phyloP scores from a whole-genome alignment of 2,888 invertebrate genomes.

The Elegia similella region DNA sequence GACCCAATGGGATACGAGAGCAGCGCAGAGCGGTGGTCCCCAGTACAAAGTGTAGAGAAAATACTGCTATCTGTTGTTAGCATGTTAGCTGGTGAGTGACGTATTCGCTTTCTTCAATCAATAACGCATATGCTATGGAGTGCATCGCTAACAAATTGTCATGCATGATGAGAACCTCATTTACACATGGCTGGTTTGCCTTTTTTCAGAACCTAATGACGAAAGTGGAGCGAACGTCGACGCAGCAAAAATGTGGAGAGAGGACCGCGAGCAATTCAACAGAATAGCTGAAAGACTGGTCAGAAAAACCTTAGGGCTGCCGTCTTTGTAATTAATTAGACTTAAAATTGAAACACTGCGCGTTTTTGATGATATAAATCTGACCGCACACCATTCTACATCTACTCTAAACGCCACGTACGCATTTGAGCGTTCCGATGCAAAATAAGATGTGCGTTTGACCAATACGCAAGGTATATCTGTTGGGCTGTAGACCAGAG shows the following conservation, averaged over 20 bases:
- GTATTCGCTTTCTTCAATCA: neutral
- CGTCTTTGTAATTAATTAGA: slow-evolving; percentile 41
- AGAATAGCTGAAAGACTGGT: slow-evolving; percentile 95
- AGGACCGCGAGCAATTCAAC: slow-evolving; percentile 96
- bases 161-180: too few species aligned
- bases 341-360: neutral
- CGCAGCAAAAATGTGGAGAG: slow-evolving; percentile 99
- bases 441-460: too few species aligned
- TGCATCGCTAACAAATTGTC: too few species aligned
- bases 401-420: too few species aligned
- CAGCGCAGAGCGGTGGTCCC: slow-evolving; percentile 99
- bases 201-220: slow-evolving; percentile 94
- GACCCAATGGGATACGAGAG: slow-evolving; percentile 99
- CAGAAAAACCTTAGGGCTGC: slow-evolving; percentile 92
- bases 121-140: neutral
- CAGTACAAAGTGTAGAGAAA: slow-evolving; percentile 99
- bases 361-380: neutral
- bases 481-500: too few species aligned
- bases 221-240: slow-evolving; percentile 99
- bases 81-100: slow-evolving; percentile 89
- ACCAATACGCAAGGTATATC: too few species aligned
- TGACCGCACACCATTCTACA: too few species aligned
- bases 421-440: too few species aligned
- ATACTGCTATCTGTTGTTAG: slow-evolving; percentile 98
- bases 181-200: neutral